A percentile compares a stretch with the other conserved stretches of the same genome.
Conservation (phyloP, 1,140 invertebrate species). For the Eumaeus atala region DNA sequence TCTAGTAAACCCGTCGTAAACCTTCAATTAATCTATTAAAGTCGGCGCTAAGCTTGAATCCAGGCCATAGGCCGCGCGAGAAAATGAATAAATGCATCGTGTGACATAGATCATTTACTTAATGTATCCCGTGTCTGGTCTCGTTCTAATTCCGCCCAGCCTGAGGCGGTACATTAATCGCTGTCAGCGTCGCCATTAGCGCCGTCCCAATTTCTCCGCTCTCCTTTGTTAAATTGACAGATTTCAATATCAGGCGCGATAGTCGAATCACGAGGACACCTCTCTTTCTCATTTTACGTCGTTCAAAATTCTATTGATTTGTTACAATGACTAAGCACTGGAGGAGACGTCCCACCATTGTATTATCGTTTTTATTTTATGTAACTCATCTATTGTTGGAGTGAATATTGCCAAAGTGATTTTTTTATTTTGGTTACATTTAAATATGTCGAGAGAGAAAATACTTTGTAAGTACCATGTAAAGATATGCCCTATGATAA, state of each 20-base stretch:
- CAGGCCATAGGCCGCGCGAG: background rate
- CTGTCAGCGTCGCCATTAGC: conserved; percentile 17
- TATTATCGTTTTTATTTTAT: no score
- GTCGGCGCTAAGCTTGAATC: background rate
- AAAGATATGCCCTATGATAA: no score
- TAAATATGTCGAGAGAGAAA: no score
- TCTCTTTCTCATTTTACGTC: background rate
- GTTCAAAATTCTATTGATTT: conserved; percentile 2
- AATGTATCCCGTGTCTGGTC: conserved; percentile 12
- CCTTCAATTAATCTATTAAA: no score
- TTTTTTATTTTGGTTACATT: no score
- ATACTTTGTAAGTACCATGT: no score
- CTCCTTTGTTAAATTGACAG: conserved; percentile 19
- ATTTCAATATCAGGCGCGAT: conserved; percentile 16
- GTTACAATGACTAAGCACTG: background rate
- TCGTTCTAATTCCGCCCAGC: background rate
- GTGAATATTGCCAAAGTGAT: no score
- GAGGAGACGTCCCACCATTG: no score
- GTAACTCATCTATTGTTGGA: no score
- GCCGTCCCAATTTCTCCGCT: conserved; percentile 16
- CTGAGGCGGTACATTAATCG: conserved; percentile 14
- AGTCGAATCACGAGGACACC: background rate
- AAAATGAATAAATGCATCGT: conserved; percentile 11
- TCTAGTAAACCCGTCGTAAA: no score
- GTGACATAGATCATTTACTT: conserved; percentile 4